Evolutionary conservation across 2,113 vertebrate species (phyloP), one percentile per base, ranked within the genome.

Genomic region (Brachypteracias leptosomus): DNA sequence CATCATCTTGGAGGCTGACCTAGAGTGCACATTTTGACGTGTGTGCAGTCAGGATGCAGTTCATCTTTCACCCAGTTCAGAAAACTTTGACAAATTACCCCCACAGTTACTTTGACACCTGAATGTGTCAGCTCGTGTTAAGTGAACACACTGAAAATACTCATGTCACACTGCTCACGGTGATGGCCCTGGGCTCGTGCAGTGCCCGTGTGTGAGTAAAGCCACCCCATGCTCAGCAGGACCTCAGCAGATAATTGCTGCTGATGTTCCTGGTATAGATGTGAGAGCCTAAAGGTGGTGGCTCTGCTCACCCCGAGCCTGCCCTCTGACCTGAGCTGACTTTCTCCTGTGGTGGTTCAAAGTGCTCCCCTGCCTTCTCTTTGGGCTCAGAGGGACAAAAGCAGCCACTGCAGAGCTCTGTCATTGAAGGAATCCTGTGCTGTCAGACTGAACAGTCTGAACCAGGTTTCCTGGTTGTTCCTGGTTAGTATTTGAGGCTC

Each of bases 81-180:
- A 19, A 9, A 35, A 51, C 44, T 70, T 33, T n/a, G 12, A 17
- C 10, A 24, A 6, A 25, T 38, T 52, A 4, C 3, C n/a, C 2
- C 36, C n/a, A n/a, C 3, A 0, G 28, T 42, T 26, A 36, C 11
- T 62, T n/a, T 49, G 8, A 11, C 22, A 2, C 12, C 51, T 36
- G 13, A 11, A 12, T 1, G 4, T 47, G 70, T 28, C 7, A 0
- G 25, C 51, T 44, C 0, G 0, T 5, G 1, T 35, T 46, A n/a
- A 59, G 11, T 0, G 10, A 19, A 4, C 11, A 0, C n/a, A 7
- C 31, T 55, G 49, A 29, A 51, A 31, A 6, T 20, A 7, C 10
- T 40, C 0, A 3, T 68, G 42, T 49, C 22, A 0, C 9, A 5
- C 6, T 9, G 35, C 52, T 19, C 20, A 0, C 10, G 29, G 3